phyloP scores from a whole-genome alignment of 2,888 invertebrate genomes.

The Tromatobia lineatoria region DNA sequence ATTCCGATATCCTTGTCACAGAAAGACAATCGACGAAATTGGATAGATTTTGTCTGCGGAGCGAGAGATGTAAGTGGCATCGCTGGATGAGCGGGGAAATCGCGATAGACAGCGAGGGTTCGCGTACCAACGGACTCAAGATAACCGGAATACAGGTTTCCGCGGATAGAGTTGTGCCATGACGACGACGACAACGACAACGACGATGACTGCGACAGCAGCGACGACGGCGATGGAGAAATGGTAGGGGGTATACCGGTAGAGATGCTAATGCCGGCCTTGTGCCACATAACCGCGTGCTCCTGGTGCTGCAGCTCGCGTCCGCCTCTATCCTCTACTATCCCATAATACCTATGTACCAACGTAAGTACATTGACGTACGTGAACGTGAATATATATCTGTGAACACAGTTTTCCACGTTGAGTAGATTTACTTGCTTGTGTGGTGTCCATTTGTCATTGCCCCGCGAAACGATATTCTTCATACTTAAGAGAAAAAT shows the following conservation, averaged over 20 bases:
- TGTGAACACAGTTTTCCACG: slow-evolving; percentile 24
- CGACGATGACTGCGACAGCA: slow-evolving; percentile 51
- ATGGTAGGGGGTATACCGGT: slow-evolving; percentile 84
- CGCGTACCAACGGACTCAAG: slow-evolving; percentile 71
- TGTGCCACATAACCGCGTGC: slow-evolving; percentile 83
- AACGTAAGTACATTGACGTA: slow-evolving; percentile 57
- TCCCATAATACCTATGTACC: slow-evolving; percentile 55
- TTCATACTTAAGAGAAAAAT: slow-evolving; percentile 6
- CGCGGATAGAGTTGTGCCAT: slow-evolving; percentile 81
- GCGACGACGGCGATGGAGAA: slow-evolving; percentile 65
- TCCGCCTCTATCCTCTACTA: slow-evolving; percentile 64
- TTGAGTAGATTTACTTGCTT: slow-evolving; percentile 2
- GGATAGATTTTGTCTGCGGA: neutral
- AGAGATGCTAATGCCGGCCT: slow-evolving; percentile 86
- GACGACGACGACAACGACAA: slow-evolving; percentile 65
- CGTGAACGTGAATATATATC: slow-evolving; percentile 48
- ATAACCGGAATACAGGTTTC: slow-evolving; percentile 84
- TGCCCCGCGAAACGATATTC: slow-evolving; percentile 19
- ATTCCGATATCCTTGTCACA: neutral
- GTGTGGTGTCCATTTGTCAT: slow-evolving; percentile 39
- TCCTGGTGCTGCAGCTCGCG: slow-evolving; percentile 75
- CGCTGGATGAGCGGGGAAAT: slow-evolving; percentile 6
- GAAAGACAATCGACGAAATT: slow-evolving; percentile 1
- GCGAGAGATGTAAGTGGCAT: neutral
- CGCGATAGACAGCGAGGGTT: slow-evolving; percentile 43